A percentile compares a stretch with the other conserved stretches of the same genome.
Conservation (phyloP, 2,113 vertebrate genomes). For the Rana temporaria region DNA sequence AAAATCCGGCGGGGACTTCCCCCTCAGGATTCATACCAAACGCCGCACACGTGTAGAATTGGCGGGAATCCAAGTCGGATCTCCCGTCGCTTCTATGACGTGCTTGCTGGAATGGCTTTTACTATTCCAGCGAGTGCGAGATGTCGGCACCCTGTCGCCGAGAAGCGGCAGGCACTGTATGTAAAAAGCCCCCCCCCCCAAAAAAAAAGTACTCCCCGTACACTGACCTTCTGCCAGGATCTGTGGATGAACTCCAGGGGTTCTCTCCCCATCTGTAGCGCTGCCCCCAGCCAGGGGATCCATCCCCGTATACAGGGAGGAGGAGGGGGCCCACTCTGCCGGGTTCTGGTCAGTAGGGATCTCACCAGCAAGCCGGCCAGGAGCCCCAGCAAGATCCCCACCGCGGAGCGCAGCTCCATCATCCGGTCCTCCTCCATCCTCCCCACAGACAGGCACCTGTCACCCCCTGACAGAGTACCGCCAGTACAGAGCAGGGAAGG, state of each 20-base stretch:
- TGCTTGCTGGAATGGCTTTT: no score
- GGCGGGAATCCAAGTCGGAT: no score
- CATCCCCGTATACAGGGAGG: conserved; percentile 79
- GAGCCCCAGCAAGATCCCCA: conserved; percentile 49
- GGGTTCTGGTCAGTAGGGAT: conserved; percentile 43
- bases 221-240: conserved; percentile 75
- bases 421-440: background rate
- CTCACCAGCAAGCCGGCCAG: conserved; percentile 59
- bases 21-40: no score
- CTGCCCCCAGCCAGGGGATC: conserved; percentile 84
- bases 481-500: background rate
- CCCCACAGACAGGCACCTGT: background rate
- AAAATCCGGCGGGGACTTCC: no score
- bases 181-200: no score
- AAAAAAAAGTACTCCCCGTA: no score
- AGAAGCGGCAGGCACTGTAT: no score
- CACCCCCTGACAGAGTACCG: background rate
- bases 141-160: no score
- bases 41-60: no score
- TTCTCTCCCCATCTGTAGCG: conserved; percentile 75
- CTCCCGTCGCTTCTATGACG: no score
- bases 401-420: background rate
- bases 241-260: conserved; percentile 79
- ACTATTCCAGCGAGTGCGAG: no score
- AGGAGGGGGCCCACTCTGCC: conserved; percentile 1